phyloP scores from a whole-genome alignment of 2,888 invertebrate genomes.

The Calameuta idolon region DNA sequence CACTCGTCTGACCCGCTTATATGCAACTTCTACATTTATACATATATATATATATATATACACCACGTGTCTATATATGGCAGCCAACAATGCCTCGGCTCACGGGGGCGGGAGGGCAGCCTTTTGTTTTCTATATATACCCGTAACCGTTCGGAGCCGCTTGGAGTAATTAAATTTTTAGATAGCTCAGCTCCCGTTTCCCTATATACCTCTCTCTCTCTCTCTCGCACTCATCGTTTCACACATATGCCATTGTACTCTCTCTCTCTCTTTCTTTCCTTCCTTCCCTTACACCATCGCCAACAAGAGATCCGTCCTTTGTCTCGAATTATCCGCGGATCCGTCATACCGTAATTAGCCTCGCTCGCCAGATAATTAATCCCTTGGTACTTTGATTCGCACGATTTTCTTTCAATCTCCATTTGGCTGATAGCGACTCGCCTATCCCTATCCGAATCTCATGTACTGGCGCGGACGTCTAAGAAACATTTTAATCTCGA shows the following conservation, averaged over 20 bases:
- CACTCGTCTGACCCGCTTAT: constrained; percentile 36
- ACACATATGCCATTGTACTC: not conserved
- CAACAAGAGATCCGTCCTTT: not conserved
- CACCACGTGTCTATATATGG: constrained; percentile 9
- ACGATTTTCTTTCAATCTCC: not conserved
- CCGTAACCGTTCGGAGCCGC: constrained; percentile 3
- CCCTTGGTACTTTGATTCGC: not conserved
- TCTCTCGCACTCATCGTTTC: not conserved
- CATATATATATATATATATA: constrained; percentile 7
- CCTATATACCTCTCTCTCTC: not conserved
- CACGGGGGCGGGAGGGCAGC: constrained; percentile 2
- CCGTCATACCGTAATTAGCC: not conserved
- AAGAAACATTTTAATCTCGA: not conserved
- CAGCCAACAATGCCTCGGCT: constrained; percentile 27
- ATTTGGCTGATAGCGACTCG: not conserved
- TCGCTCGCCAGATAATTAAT: not conserved
- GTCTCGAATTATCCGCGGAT: constrained; percentile 7
- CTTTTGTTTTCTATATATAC: constrained; percentile 22
- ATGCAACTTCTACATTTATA: not conserved
- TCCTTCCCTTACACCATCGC: not conserved
- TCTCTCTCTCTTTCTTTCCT: too few species aligned
- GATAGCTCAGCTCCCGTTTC: not conserved
- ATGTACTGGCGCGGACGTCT: not conserved
- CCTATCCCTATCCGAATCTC: not conserved
- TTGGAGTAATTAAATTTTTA: constrained; percentile 18